Base-by-base conservation (phyloP, 2,113 vertebrate species). In the Centropus unirufus region DNA sequence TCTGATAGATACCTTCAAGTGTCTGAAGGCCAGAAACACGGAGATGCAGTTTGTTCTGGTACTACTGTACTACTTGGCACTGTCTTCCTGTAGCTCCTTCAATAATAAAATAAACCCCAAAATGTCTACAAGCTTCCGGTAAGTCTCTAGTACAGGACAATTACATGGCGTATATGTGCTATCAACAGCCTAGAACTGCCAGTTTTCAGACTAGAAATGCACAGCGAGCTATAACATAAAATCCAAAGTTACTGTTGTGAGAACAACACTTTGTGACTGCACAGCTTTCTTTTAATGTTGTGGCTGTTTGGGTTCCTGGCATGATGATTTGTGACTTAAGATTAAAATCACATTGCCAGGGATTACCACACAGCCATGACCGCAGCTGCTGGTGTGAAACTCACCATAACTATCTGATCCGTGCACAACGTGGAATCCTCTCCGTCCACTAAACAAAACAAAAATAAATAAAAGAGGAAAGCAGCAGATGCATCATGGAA, bases 311-410 rank as follows among this genome's bases (percentile, higher is more conserved):
- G 99, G 99, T 99, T 99, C 99, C 99, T 99, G 99, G 99, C 99
- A 99, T 99, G 99, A 99, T 99, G 99, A 99, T 99, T 99, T 99
- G 99, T 99, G 99, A 99, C 91, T 99, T 99, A 98, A 99, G 98
- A 99, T 99, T 98, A 99, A 99, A 99, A 99, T 99, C 99, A 99
- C 99, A 99, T 99, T 99, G 99, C 99, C 99, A 99, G 99, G 99
- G 99, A 99, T 99, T 99, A 99, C 99, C 99, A 99, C 99, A 98
- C 97, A 99, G 97, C 98, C 98, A 98, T 97, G 98, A 98, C 98
- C 97, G 83, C 97, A 98, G 97, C 98, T 96, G 98, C 99, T 98
- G 96, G 97, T 96, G 95, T 97, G 96, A 98, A 98, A 98, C 97
- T 98, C 96, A 55, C 72, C 75, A 46, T 93, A 70, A 51, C 36